Evolutionary conservation across 2,888 invertebrate species (phyloP), one percentile per base, ranked within the genome.

Genomic region (Neoitamus cyanurus): DNA sequence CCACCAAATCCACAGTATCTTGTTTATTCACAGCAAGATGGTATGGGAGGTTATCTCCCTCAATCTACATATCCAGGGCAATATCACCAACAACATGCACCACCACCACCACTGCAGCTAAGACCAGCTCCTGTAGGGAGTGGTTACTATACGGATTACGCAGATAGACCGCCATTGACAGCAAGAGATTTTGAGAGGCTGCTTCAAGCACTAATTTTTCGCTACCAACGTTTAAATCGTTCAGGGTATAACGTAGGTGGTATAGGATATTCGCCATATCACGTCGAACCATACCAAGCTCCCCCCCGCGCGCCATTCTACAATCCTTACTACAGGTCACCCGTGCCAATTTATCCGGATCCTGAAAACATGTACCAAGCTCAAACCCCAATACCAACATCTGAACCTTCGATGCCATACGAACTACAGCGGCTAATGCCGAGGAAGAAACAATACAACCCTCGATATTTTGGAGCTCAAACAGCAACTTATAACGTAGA

Each of bases 171-270:
- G 6, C 93, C 95, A 1, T 15, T 58, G 9, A 95, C 95, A 88
- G 94, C 95, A 1, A 93, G 93, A 88, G 95, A 95, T 88, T 93
- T 95, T 85, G 94, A 95, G 88, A 92, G 94, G 75, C 90, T 95
- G 58, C 91, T 95, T 5, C 94, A 95, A 86, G 93, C 94, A 89
- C 90, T 95, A 84, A 93, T 95, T 46, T 89, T 93, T 36, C 91
- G 95, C 78, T 95, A 95, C 90, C 93, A 92, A 87, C 91, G 93
- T 70, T 88, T 94, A 86, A 94, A 94, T 89, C 69, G 86, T 28
- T 13, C 88, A 5, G 36, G 36, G 6, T 70, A 72, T 11, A 15
- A 36, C 6, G 9, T 30, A n/a, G 20, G 15, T 31, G 46, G 83
- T 30, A 9, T 30, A 1, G 78, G 78, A 48, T 84, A 83, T 73